These are phyloP conservation scores for Lasioglossum zephyrum DNA, from an alignment of 2,888 invertebrate species.

Conservation along the genomic window DNA sequence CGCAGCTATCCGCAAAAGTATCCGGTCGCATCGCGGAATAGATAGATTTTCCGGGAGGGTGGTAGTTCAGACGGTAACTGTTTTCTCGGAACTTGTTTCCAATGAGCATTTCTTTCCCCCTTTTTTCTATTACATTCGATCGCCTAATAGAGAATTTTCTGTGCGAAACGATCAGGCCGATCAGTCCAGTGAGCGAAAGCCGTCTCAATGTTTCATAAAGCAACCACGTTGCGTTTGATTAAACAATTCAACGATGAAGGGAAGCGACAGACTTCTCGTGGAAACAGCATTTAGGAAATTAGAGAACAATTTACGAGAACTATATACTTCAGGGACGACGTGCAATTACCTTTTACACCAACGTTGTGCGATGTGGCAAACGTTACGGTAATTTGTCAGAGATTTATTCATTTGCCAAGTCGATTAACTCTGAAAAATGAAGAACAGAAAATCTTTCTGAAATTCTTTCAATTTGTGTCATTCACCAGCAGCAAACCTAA, in stretches of 20 bases:
- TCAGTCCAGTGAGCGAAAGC: background rate
- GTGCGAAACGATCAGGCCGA: background rate
- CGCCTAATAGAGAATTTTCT: background rate
- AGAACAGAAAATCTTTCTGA: no score
- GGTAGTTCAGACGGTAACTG: background rate
- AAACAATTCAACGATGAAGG: no score
- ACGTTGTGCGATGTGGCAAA: background rate
- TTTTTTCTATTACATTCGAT: background rate
- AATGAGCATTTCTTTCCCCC: background rate
- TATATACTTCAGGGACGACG: background rate
- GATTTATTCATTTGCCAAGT: background rate
- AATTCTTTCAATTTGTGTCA: no score
- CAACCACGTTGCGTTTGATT: background rate
- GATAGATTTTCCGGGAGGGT: background rate
- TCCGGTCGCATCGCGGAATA: conserved; percentile 3
- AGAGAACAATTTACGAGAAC: background rate
- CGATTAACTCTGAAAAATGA: background rate
- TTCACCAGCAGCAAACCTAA: no score
- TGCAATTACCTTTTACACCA: background rate
- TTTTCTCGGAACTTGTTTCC: background rate
- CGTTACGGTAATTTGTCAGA: background rate
- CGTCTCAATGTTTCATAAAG: background rate
- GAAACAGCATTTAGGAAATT: background rate
- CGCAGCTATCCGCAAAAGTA: conserved; percentile 10
- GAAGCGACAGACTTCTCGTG: background rate